phyloP scores from a whole-genome alignment of 2,113 vertebrate genomes.

The Pantherophis guttatus region DNA sequence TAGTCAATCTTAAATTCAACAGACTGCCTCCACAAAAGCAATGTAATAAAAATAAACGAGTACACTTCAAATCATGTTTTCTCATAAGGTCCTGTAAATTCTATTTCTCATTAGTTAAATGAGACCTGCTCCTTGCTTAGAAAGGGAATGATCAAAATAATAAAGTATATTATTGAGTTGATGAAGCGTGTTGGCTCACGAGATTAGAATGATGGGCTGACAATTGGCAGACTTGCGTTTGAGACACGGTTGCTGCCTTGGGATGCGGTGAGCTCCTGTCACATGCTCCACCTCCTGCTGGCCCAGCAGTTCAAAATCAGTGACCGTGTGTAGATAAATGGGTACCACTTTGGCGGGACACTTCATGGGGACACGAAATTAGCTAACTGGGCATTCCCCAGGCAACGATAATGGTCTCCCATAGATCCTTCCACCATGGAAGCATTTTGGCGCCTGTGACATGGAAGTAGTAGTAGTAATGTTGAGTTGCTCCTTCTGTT shows the following conservation, averaged over 20 bases:
- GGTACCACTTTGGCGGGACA: too few species aligned
- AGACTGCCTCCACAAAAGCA: background rate
- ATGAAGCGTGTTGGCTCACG: background rate
- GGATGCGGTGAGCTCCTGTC: background rate
- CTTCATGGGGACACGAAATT: too few species aligned
- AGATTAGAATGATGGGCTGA: background rate
- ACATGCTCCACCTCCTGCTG: background rate
- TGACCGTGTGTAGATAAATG: too few species aligned
- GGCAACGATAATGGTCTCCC: too few species aligned
- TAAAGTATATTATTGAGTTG: background rate
- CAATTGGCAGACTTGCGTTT: background rate
- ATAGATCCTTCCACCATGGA: too few species aligned
- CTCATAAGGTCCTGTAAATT: background rate
- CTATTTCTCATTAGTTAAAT: background rate
- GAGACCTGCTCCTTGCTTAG: background rate
- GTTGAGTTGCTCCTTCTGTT: background rate
- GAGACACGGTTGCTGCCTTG: background rate
- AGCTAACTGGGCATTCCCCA: too few species aligned
- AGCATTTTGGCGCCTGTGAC: too few species aligned
- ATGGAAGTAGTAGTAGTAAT: too few species aligned
- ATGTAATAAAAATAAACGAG: background rate
- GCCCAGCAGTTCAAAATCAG: too few species aligned
- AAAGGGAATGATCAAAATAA: background rate
- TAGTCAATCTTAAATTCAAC: background rate
- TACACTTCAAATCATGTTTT: too few species aligned